Base-by-base conservation (phyloP, 2,113 vertebrate genomes). In the Myrmecobius fasciatus region DNA sequence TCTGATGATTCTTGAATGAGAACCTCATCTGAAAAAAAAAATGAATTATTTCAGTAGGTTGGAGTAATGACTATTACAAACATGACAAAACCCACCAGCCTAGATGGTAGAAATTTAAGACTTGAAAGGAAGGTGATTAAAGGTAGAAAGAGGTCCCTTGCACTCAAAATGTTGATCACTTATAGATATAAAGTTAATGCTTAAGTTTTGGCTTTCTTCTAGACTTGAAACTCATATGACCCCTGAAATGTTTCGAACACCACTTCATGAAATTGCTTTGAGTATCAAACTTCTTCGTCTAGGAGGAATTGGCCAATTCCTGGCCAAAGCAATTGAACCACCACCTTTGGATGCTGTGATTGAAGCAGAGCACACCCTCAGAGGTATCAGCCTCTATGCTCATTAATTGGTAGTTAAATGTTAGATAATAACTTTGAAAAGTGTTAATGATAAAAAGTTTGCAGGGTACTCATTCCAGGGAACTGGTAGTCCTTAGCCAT, bases 291-390 rank as follows among this genome's bases (percentile, higher is more conserved):
- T 99, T 92, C 98, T 99, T 94, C 97, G 99, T 0, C 98, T 99
- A 17, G 99, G 99, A 6, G 99, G 98, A 91, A 99, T 99, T 4
- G 99, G 99, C 1, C 99, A 99, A 0, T 99, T 99, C 93, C 96
- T 99, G 97, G 99, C 99, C 52, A 99, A 99, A 96, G 99, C 99
- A n/a, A 99, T 99, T n/a, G 99, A 99, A 90, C 99, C 99, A 0
- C 99, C 99, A 0, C 99, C 99, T 0, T 96, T 99, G 98, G 99
- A 99, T 93, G 99, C 99, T 0, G 99, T 99, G 56, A 99, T 99
- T 9, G 99, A 99, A 97, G 99, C 99, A 0, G 99, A 99, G 46
- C 99, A 99, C 97, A 99, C 99, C 0, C 98, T 99, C 9, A 97
- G 98, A 99, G 99, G 99, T 99, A 98, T 20, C 8, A 12, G 3